These are phyloP conservation scores for Probosciger aterrimus DNA, from an alignment of 2,113 vertebrate species.

Conservation along the genomic window DNA sequence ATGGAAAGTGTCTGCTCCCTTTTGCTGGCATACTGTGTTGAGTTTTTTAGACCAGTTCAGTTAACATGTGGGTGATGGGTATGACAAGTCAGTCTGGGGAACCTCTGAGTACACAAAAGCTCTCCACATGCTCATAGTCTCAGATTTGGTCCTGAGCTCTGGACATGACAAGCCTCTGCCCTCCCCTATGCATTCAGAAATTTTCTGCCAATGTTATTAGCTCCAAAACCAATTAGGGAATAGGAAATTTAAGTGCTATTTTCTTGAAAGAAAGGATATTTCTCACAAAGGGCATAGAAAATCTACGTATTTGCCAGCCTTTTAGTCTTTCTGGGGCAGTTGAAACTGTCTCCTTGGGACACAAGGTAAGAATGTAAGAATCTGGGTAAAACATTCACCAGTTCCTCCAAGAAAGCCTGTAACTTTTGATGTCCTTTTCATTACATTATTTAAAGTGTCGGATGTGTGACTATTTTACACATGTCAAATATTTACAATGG, in stretches of 20 bases:
- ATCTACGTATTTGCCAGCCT: background rate
- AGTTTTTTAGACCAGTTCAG: background rate
- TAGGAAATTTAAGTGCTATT: accelerated
- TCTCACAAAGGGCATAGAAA: background rate
- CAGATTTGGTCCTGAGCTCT: background rate
- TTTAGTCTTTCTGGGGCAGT: background rate
- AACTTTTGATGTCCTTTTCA: background rate
- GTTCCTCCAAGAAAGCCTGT: background rate
- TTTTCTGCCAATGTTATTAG: background rate
- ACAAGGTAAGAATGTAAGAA: background rate
- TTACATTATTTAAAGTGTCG: background rate
- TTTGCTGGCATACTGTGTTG: background rate
- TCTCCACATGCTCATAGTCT: background rate
- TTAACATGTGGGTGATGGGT: background rate
- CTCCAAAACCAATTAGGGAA: background rate
- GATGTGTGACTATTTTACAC: background rate
- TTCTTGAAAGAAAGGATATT: background rate
- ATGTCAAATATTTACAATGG: background rate
- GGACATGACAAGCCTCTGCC: background rate
- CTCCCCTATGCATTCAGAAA: background rate
- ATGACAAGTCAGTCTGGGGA: accelerated
- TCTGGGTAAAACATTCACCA: background rate
- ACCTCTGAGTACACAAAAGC: background rate
- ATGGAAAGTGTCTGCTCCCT: background rate
- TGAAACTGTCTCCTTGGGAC: background rate